Percentiles rank a stretch among this genome's conserved stretches.
Conservation (phyloP, 1,140 invertebrate genomes). For the Drosophila obscura region DNA sequence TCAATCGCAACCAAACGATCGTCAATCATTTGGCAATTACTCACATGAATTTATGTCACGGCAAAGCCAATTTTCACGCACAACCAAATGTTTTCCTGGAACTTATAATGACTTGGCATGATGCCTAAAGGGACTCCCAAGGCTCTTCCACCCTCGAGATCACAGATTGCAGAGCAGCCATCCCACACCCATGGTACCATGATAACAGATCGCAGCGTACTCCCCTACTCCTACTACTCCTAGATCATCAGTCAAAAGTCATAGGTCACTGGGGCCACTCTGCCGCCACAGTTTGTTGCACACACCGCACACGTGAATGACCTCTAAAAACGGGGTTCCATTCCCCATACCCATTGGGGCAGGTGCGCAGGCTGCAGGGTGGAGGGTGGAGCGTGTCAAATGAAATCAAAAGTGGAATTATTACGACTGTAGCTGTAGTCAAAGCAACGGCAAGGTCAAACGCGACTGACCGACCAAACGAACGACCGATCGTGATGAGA, state of each 20-base stretch:
- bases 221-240: too few relatives aligned
- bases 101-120: constrained; percentile 44
- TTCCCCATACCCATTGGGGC: not conserved
- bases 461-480: constrained; percentile 52
- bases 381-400: constrained; percentile 48
- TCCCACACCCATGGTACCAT: too few relatives aligned
- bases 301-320: constrained; percentile 56
- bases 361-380: not conserved
- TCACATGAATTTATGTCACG: constrained; percentile 17
- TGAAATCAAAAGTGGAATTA: constrained; percentile 62
- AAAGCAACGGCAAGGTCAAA: constrained; percentile 74
- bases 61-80: constrained; percentile 2
- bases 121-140: not conserved
- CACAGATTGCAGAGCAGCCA: too few relatives aligned
- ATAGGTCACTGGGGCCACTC: constrained; percentile 30
- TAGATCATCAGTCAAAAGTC: constrained; percentile 4
- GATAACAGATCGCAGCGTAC: not conserved
- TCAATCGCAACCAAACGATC: constrained; percentile 46
- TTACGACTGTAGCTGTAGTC: constrained; percentile 37
- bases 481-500: constrained; percentile 49
- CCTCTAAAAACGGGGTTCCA: constrained; percentile 61
- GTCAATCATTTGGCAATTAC: constrained; percentile 25
- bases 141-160: too few relatives aligned
- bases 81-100: constrained; percentile 41
- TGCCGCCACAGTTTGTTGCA: constrained; percentile 69